Evolutionary conservation across 2,797 vertebrate genomes (phyloP), one percentile per base, ranked within the genome.

Genomic region (Antennarius maculatus): DNA sequence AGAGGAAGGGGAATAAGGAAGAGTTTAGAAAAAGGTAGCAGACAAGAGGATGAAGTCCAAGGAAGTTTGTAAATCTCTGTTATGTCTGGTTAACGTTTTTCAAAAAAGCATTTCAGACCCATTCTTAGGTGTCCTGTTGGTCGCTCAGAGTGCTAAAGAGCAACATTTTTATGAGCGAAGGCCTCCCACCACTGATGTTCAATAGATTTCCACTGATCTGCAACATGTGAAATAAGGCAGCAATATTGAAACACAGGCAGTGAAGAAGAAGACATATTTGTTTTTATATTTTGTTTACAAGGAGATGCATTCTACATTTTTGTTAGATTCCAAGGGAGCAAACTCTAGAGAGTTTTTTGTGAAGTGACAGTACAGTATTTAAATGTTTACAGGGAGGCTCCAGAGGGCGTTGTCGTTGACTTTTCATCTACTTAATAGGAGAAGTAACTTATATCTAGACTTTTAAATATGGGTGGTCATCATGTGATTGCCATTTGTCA

Each of bases 11-110:
- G 9, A 18, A 13, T 5, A 49, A 42, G 57, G 23, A 34, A 46
- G 64, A 66, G 79, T 80, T 85, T 76, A 77, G 80, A 78, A 69
- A 81, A 83, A 77, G 80, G 60, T 54, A 61, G 46, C 66, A 75
- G 64, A 56, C 66, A 41, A 46, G 23, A 50, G 53, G 65, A 66
- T 34, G 58, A 69, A 61, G 58, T 69, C 71, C 57, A 68, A 17
- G 70, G 57, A 18, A 76, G 53, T 27, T 49, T 70, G 48, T 15
- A 28, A 77, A 71, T 71, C n/a, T 23, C 23, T 8, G 7, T n/a
- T 31, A 48, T 45, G 23, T 23, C 23, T 23, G 23, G 23, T 23
- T 23, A 23, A 23, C 23, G 23, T 23, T 23, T 23, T 23, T 23
- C 23, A 23, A 23, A 23, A 23, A 23, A 23, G 23, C 23, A 1